Conservation (phyloP, 2,113 vertebrate genomes). For the Zapus hudsonius region DNA sequence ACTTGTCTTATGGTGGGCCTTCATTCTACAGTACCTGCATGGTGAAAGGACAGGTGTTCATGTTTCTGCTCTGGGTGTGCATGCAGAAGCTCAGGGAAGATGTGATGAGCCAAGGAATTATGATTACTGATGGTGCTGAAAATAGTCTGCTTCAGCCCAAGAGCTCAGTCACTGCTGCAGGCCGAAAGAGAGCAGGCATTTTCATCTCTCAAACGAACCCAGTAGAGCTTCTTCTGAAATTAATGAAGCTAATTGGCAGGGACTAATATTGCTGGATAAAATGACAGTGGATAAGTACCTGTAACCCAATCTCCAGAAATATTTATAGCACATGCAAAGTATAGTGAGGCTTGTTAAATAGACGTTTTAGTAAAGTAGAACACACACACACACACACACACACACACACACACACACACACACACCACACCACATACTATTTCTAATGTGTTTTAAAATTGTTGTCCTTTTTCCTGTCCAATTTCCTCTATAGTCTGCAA, state of each 20-base stretch:
- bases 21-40: neutral
- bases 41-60: neutral
- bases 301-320: neutral
- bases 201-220: neutral
- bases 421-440: no score
- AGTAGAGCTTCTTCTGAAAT: slow-evolving; percentile 39
- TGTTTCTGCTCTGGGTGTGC: neutral
- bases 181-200: neutral
- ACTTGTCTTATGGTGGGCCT: neutral
- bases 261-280: slow-evolving; percentile 25
- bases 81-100: neutral
- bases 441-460: no score
- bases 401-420: neutral
- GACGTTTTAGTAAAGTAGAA: neutral
- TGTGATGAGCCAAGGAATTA: neutral
- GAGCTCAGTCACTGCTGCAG: neutral
- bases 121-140: neutral
- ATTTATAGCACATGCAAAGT: neutral
- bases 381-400: neutral
- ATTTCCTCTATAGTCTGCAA: no score
- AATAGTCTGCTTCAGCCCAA: neutral
- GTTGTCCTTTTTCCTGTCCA: no score
- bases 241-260: slow-evolving; percentile 26
- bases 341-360: neutral
- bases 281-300: neutral